Evolutionary conservation across 2,113 vertebrate species (phyloP).

Genomic region (Pseudopipra pipra): DNA sequence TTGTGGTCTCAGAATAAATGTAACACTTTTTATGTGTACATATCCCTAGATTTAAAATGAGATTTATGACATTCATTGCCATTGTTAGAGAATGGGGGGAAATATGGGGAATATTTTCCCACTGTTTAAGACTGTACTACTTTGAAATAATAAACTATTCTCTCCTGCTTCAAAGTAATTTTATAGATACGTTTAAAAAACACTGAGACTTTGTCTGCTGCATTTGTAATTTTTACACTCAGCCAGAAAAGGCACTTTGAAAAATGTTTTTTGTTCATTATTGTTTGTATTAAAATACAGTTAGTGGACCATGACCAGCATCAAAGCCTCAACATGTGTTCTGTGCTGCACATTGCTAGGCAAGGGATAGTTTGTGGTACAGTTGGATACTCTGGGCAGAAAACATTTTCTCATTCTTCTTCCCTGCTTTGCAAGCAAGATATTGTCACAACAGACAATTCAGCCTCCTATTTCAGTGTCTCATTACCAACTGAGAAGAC

Average conservation of each 20-base stretch:
- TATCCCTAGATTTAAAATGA: constrained; percentile 41
- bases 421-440: background rate
- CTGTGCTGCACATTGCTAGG: background rate
- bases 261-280: background rate
- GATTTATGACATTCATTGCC: background rate
- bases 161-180: constrained; percentile 26
- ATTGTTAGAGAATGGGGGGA: background rate
- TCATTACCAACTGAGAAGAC: background rate
- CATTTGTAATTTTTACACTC: background rate
- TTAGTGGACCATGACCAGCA: background rate
- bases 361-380: background rate
- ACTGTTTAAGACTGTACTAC: background rate
- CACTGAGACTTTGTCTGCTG: background rate
- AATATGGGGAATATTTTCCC: background rate
- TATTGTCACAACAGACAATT: background rate
- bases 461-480: background rate
- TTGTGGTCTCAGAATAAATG: constrained; percentile 26
- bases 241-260: background rate
- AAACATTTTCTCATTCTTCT: background rate
- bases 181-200: background rate
- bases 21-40: constrained; percentile 13
- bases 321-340: background rate
- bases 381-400: background rate
- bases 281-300: background rate
- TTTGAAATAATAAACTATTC: constrained; percentile 36